phyloP scores from a whole-genome alignment of 2,888 invertebrate species.

The Pristionchus maxplancki region DNA sequence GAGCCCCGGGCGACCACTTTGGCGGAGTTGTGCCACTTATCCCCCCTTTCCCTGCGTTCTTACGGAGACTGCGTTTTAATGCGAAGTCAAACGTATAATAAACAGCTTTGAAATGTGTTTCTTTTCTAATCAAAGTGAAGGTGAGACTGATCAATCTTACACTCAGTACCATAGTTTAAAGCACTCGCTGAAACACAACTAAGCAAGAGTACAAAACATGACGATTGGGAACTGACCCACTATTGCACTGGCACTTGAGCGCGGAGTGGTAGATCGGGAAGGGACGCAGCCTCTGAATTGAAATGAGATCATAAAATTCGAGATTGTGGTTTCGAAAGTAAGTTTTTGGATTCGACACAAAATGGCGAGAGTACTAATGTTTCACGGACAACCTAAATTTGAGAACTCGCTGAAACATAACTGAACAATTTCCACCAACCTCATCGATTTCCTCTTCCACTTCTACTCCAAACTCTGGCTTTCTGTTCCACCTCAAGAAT shows the following conservation, averaged over 20 bases:
- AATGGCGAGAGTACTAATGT: background rate
- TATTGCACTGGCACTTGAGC: constrained; percentile 33
- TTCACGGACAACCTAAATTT: background rate
- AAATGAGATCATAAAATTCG: too few relatives aligned
- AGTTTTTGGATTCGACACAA: background rate
- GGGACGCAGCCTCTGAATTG: background rate
- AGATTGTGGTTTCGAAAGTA: background rate
- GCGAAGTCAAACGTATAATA: too few relatives aligned
- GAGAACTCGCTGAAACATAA: background rate
- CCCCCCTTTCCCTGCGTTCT: too few relatives aligned
- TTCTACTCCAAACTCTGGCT: background rate
- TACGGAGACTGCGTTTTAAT: too few relatives aligned
- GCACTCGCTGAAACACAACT: too few relatives aligned
- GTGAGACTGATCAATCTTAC: too few relatives aligned
- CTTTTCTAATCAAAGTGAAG: too few relatives aligned
- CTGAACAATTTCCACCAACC: background rate
- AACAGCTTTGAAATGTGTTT: too few relatives aligned
- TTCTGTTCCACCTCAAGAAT: background rate
- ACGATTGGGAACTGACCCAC: background rate
- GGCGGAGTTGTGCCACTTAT: too few relatives aligned
- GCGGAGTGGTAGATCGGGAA: constrained; percentile 31
- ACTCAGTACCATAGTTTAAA: too few relatives aligned
- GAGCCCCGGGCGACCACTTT: too few relatives aligned
- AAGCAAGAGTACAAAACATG: too few relatives aligned
- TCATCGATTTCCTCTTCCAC: background rate